These are phyloP conservation scores for Paracentrotus lividus DNA, from an alignment of 53 echinoderm and acorn worm species.

Conservation along the genomic window DNA sequence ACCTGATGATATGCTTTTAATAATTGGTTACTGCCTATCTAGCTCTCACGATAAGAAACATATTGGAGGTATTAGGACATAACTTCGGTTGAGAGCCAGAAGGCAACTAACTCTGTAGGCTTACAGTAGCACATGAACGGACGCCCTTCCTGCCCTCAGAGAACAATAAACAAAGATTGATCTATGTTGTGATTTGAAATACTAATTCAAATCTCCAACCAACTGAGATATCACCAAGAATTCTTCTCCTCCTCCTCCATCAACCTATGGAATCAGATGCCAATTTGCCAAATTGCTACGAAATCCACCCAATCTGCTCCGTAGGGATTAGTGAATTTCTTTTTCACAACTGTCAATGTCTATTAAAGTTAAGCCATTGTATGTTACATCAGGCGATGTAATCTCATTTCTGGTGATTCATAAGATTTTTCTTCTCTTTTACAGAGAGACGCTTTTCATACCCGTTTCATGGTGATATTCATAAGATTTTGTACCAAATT, in stretches of 20 bases:
- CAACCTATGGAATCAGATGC: not conserved
- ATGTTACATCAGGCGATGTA: not conserved
- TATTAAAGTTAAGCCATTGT: not conserved
- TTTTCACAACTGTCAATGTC: not conserved
- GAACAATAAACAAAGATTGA: not conserved
- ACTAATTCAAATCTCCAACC: not conserved
- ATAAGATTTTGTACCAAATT: not conserved
- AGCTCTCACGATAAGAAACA: no score
- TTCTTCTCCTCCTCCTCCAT: not conserved
- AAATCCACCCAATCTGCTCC: not conserved
- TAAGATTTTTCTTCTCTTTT: not conserved
- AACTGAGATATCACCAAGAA: not conserved
- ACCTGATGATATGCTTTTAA: no score
- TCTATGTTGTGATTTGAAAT: not conserved
- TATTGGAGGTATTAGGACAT: no score
- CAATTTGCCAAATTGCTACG: slow-evolving; percentile 34
- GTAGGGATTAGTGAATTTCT: not conserved
- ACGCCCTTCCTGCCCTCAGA: no score
- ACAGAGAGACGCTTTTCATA: not conserved
- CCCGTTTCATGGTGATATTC: not conserved
- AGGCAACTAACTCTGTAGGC: no score
- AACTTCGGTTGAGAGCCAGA: no score
- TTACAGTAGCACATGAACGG: no score
- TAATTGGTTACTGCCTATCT: no score
- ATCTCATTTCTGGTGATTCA: not conserved